phyloP scores from a whole-genome alignment of 2,797 vertebrate genomes.

The Lophius americanus region DNA sequence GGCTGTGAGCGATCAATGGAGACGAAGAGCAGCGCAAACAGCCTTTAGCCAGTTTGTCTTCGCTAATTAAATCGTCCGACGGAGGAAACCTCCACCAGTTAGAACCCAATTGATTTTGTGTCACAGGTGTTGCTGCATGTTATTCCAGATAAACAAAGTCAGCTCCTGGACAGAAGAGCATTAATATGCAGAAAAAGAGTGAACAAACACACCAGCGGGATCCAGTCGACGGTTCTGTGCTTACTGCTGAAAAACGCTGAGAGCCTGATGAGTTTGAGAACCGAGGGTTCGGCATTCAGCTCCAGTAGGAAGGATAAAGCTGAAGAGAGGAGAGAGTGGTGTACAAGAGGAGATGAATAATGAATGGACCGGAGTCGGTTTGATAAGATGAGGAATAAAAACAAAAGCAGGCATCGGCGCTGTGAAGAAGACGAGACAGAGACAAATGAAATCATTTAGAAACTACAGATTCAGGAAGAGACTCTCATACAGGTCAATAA shows the following conservation, averaged over 20 bases:
- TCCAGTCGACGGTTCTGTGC: slow-evolving; percentile 59
- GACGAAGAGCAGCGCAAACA: slow-evolving; percentile 16
- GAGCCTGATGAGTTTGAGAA: slow-evolving; percentile 68
- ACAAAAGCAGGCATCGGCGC: slow-evolving; percentile 21
- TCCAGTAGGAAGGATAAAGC: slow-evolving; percentile 53
- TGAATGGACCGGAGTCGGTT: slow-evolving; percentile 42
- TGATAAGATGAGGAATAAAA: slow-evolving; percentile 27
- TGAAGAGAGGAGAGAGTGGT: slow-evolving; percentile 59
- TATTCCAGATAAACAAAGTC: slow-evolving; percentile 30
- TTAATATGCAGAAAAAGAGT: slow-evolving; percentile 19
- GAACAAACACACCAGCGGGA: slow-evolving; percentile 40
- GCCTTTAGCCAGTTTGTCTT: slow-evolving; percentile 27
- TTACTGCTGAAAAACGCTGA: slow-evolving; percentile 62
- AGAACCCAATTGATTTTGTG: slow-evolving; percentile 42
- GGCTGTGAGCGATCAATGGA: slow-evolving; percentile 1
- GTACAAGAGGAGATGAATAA: slow-evolving; percentile 29
- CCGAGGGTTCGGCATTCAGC: slow-evolving; percentile 49
- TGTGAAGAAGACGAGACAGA: slow-evolving; percentile 38
- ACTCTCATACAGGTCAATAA: neutral
- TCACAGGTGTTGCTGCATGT: slow-evolving; percentile 20
- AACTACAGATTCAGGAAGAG: neutral
- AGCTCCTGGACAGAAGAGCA: slow-evolving; percentile 29
- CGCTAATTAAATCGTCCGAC: slow-evolving; percentile 10
- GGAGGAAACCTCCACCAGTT: slow-evolving; percentile 43
- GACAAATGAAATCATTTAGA: slow-evolving; percentile 5